Evolutionary conservation across 2,888 invertebrate genomes (phyloP), one percentile per base, ranked within the genome.

Genomic region (Chymomyza fuscimana): DNA sequence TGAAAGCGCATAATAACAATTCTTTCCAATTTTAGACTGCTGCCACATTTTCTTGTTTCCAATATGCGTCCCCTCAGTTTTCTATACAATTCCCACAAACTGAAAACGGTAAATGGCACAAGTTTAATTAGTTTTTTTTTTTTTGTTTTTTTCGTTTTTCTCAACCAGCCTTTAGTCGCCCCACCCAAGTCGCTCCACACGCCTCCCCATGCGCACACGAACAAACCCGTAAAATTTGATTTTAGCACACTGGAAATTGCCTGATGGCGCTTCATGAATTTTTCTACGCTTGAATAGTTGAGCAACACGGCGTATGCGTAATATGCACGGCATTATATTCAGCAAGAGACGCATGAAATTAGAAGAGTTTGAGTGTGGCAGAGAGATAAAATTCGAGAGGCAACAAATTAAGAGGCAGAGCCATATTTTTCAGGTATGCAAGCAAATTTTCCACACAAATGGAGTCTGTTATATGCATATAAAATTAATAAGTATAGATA

Each of bases 301-400:
- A 40, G 29, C 51, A 36, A 58, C 62, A 19, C 4, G 51, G 58
- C 77, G 77, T 76, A 76, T 77, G 63, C 73, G 70, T 73, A 66
- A 72, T 61, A 62, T 16, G n/a, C 22, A 7, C 22, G 25, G 7
- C 32, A 32, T 32, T 32, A 32, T 32, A 32, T 32, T 7, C 32
- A 9, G 9, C 1, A 7, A 7, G 32, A n/a, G 36, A 16, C 22
- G 40, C 36, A 16, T 63, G 7, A 60, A 60, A 29, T 32, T 32
- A 32, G 32, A 32, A 32, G 6, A 32, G 32, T 32, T 32, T 32
- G 32, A 32, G 32, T 32, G 32, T 32, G 32, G 7, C 0, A 7
- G 32, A 3, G 32, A 32, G 32, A 9, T 9, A 2, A 32, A 32
- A 7, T 5, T 5, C 9, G 32, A 32, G 32, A 32, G 32, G 32